These are phyloP conservation scores for Euproctis similis DNA, from an alignment of 2,888 invertebrate species.

Conservation along the genomic window DNA sequence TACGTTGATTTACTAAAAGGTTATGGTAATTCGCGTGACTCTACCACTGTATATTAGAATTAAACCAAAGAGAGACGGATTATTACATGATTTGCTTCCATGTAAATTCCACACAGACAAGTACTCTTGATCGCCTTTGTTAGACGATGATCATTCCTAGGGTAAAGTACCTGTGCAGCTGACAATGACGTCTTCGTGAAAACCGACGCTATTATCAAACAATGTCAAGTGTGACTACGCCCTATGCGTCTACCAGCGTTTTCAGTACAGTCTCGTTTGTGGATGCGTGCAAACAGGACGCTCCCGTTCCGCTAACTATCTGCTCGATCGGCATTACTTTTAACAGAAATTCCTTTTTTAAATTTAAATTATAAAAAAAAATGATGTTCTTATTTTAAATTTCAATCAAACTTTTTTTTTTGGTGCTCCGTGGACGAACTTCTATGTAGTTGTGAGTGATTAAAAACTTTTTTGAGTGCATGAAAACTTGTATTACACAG, in stretches of 20 bases:
- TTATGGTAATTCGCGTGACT: no score
- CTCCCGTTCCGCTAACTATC: constrained; percentile 9
- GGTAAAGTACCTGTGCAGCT: constrained; percentile 5
- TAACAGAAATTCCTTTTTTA: constrained; percentile 4
- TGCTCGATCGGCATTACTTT: constrained; percentile 8
- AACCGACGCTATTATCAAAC: constrained; percentile 3
- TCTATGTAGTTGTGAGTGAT: constrained; percentile 4
- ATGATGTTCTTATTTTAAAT: no score
- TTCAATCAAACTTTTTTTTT: no score
- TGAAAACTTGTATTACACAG: constrained; percentile 5
- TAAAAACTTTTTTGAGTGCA: constrained; percentile 8
- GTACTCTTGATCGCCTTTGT: no score
- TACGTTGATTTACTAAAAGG: no score
- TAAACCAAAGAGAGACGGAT: no score
- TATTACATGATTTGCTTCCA: no score
- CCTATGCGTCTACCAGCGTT: constrained; percentile 4
- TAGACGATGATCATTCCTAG: constrained; percentile 7
- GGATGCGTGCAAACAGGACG: constrained; percentile 18
- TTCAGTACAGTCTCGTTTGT: constrained; percentile 19
- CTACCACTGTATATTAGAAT: no score
- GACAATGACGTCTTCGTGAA: constrained; percentile 4
- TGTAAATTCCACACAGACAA: no score
- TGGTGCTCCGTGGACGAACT: neutral
- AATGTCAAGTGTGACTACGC: constrained; percentile 4
- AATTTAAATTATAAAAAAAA: no score